phyloP scores from a whole-genome alignment of 2,797 vertebrate species.

The Anas bernieri region DNA sequence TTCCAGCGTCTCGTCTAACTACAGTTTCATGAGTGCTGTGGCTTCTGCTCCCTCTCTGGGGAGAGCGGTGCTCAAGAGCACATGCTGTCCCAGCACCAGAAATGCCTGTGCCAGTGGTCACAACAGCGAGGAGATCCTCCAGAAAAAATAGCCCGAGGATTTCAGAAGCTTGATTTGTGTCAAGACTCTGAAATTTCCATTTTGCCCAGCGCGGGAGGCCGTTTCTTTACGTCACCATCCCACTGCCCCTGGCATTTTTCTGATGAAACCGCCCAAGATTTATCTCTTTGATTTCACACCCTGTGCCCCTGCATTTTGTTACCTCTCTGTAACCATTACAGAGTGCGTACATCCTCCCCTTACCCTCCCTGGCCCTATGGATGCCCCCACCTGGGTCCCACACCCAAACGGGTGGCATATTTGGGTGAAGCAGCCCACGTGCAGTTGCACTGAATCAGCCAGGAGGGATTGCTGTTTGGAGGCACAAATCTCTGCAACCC shows the following conservation, averaged over 20 bases:
- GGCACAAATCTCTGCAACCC: background rate
- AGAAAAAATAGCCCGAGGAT: background rate
- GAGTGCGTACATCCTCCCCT: background rate
- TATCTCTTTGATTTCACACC: background rate
- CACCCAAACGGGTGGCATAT: background rate
- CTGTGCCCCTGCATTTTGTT: background rate
- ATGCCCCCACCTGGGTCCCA: background rate
- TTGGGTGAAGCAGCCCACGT: background rate
- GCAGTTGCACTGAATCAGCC: background rate
- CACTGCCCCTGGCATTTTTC: background rate
- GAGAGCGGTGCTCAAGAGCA: background rate
- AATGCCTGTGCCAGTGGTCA: background rate
- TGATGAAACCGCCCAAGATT: background rate
- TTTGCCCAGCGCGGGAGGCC: background rate
- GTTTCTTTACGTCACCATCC: background rate
- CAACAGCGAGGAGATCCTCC: background rate
- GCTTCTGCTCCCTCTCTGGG: background rate
- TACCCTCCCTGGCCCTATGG: background rate
- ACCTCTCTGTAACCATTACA: background rate
- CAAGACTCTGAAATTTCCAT: background rate
- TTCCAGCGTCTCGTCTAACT: background rate
- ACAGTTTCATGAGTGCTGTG: rapidly evolving
- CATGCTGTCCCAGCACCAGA: background rate
- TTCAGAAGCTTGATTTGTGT: background rate
- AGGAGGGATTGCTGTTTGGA: background rate